Evolutionary conservation across 1,140 invertebrate species (phyloP).

Genomic region (Battus philenor): DNA sequence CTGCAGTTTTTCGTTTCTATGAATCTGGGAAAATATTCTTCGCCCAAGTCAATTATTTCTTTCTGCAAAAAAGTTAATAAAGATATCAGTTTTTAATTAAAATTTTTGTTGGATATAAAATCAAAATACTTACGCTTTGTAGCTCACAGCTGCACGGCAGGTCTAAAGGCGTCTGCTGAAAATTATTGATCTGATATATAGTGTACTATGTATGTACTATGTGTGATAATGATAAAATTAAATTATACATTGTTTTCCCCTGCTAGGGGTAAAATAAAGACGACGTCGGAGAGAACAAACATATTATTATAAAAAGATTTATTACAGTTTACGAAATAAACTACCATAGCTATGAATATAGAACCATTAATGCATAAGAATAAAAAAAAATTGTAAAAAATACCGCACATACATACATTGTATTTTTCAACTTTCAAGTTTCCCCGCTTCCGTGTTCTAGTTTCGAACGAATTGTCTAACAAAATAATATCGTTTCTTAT

Average conservation of each 20-base stretch:
- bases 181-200: too few species aligned
- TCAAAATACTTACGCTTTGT: too few species aligned
- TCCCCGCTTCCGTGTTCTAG: constrained; percentile 55
- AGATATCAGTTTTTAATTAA: constrained; percentile 12
- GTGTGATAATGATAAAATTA: too few species aligned
- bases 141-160: too few species aligned
- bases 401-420: constrained; percentile 34
- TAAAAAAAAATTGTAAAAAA: constrained; percentile 11
- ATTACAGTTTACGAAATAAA: not conserved
- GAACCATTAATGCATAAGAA: constrained; percentile 6
- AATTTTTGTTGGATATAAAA: too few species aligned
- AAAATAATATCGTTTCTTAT: constrained; percentile 59
- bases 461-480: constrained; percentile 60
- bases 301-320: too few species aligned
- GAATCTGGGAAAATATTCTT: constrained; percentile 34
- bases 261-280: too few species aligned
- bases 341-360: not conserved
- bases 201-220: too few species aligned
- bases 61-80: constrained; percentile 30
- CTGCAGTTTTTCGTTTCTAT: constrained; percentile 43
- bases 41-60: constrained; percentile 29
- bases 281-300: too few species aligned
- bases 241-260: too few species aligned
- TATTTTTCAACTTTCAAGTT: constrained; percentile 46
- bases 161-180: too few species aligned